Conservation (phyloP, 2,797 vertebrate species). For the Sebastes vulpes region DNA sequence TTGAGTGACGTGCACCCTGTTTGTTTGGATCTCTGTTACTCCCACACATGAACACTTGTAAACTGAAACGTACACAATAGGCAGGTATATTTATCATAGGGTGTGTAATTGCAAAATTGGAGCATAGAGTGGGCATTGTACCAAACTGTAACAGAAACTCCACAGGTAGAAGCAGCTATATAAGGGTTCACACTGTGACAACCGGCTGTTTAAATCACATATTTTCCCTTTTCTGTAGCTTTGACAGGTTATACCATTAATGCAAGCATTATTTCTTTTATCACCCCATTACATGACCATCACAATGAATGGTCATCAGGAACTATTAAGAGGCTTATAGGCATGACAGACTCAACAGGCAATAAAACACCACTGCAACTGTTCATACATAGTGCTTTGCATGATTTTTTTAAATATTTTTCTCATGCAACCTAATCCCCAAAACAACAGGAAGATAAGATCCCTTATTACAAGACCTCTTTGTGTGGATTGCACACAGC, state of each 20-base stretch:
- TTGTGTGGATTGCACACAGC: background rate
- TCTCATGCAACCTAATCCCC: background rate
- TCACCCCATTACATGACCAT: background rate
- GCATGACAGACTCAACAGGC: background rate
- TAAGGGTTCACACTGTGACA: background rate
- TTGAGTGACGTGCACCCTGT: background rate
- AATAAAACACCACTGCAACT: background rate
- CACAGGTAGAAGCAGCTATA: background rate
- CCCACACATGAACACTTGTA: background rate
- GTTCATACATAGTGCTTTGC: background rate
- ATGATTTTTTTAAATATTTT: background rate
- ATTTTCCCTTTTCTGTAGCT: background rate
- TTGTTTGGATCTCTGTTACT: conserved; percentile 1
- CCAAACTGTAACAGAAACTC: background rate
- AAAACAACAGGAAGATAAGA: background rate
- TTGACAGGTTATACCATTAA: background rate
- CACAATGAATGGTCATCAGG: background rate
- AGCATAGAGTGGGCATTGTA: background rate
- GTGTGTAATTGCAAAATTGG: background rate
- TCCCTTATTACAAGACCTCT: background rate
- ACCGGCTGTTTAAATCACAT: background rate
- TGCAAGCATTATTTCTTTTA: background rate
- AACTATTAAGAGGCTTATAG: background rate
- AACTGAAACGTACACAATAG: background rate
- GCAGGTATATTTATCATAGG: background rate